phyloP scores from a whole-genome alignment of 2,888 invertebrate species.

The Heteromyza rotundicornis region DNA sequence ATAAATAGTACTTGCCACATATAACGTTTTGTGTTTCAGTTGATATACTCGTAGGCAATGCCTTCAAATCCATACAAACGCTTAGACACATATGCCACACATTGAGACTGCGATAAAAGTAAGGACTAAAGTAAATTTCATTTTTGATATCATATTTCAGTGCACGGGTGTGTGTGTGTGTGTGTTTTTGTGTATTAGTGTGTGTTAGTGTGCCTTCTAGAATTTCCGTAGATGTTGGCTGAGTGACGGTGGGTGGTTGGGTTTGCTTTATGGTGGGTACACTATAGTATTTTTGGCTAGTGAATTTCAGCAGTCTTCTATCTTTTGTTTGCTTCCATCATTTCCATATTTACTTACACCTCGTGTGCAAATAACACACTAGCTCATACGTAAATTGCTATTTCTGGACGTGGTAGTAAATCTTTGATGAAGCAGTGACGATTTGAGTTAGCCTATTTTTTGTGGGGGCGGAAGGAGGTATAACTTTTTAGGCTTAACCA shows the following conservation, averaged over 20 bases:
- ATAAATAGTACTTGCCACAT: too few species aligned
- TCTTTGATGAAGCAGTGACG: not conserved
- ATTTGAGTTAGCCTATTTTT: too few species aligned
- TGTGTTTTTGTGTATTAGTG: not conserved
- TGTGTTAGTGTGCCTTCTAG: conserved; percentile 22
- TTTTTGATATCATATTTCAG: not conserved
- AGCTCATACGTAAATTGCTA: not conserved
- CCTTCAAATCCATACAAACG: too few species aligned
- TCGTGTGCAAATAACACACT: not conserved
- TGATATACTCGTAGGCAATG: not conserved
- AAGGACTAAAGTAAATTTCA: conserved; percentile 5
- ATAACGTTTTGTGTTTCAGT: not conserved
- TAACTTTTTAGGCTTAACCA: too few species aligned
- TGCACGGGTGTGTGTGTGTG: not conserved
- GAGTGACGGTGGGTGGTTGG: not conserved
- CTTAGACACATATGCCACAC: not conserved
- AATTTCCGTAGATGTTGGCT: conserved; percentile 24
- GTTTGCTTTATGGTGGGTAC: not conserved
- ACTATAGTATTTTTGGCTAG: not conserved
- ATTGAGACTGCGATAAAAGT: not conserved
- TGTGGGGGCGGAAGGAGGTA: too few species aligned
- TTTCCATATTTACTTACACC: conserved; percentile 2
- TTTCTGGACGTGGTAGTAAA: not conserved
- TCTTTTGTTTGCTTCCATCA: not conserved
- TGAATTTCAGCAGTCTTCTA: not conserved